Evolutionary conservation across 2,113 vertebrate genomes (phyloP).

Genomic region (Turnix velox): DNA sequence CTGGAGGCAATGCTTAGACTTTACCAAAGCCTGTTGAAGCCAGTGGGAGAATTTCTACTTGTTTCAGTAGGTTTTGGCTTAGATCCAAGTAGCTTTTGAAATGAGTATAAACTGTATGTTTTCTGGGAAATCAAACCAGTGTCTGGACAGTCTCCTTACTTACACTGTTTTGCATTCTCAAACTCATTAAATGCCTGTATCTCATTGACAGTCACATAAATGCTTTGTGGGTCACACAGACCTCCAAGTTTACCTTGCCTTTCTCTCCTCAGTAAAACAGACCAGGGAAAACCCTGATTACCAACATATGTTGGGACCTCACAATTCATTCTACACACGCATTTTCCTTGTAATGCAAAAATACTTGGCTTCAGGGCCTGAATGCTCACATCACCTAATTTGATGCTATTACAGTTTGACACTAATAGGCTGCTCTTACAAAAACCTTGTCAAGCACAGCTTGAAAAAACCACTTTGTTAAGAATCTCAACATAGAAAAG

Average conservation of each 20-base stretch:
- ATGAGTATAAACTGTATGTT: not conserved
- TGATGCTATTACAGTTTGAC: not conserved
- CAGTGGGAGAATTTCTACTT: not conserved
- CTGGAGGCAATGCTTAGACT: not conserved
- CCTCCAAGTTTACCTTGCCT: not conserved
- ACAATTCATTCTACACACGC: not conserved
- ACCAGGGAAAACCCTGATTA: not conserved
- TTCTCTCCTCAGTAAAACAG: not conserved
- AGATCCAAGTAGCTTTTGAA: not conserved
- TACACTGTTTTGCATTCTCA: not conserved
- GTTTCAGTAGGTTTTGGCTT: not conserved
- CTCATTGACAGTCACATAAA: not conserved
- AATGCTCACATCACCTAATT: not conserved
- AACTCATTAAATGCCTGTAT: not conserved
- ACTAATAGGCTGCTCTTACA: not conserved
- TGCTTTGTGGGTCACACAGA: not conserved
- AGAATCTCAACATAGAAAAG: not conserved
- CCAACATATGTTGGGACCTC: not conserved
- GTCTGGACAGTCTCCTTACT: not conserved
- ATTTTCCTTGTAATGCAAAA: not conserved
- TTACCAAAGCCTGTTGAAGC: not conserved
- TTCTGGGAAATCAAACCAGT: not conserved
- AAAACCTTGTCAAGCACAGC: not conserved
- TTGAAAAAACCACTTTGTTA: not conserved
- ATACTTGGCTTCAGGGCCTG: not conserved